Evolutionary conservation across 2,113 vertebrate species (phyloP).

Genomic region (Alosa alosa): DNA sequence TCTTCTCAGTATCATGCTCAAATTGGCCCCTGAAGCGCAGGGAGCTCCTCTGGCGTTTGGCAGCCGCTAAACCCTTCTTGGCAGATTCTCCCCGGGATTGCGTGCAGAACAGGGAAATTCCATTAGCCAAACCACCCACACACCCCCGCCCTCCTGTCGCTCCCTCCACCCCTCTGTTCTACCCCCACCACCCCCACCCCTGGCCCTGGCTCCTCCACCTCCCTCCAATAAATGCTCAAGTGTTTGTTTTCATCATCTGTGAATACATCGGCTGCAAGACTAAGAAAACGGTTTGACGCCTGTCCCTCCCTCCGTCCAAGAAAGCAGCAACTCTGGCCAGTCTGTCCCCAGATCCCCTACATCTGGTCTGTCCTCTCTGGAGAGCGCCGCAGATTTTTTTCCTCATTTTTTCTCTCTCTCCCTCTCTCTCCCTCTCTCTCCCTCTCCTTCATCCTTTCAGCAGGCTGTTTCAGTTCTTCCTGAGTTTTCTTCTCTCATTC

Average conservation of each 20-base stretch:
- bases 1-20: conserved; percentile 14
- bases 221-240: conserved; percentile 27
- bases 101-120: conserved; percentile 42
- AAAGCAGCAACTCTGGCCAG: background rate
- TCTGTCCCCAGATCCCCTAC: background rate
- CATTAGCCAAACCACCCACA: background rate
- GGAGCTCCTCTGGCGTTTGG: conserved; percentile 29
- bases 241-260: conserved; percentile 37
- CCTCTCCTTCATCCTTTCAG: background rate
- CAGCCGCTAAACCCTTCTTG: conserved; percentile 23
- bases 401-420: background rate
- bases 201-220: background rate
- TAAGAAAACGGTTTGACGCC: conserved; percentile 13
- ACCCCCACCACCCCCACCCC: background rate
- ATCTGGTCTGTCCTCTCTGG: conserved; percentile 12
- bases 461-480: background rate
- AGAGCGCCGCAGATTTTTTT: background rate
- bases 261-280: background rate
- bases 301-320: background rate
- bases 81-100: conserved; percentile 32
- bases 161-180: conserved; percentile 15
- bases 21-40: conserved; percentile 27
- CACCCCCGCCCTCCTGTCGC: background rate
- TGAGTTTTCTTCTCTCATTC: background rate
- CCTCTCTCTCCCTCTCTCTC: background rate